Conservation (phyloP, 2,113 vertebrate species). For the Eptatretus burgeri region DNA sequence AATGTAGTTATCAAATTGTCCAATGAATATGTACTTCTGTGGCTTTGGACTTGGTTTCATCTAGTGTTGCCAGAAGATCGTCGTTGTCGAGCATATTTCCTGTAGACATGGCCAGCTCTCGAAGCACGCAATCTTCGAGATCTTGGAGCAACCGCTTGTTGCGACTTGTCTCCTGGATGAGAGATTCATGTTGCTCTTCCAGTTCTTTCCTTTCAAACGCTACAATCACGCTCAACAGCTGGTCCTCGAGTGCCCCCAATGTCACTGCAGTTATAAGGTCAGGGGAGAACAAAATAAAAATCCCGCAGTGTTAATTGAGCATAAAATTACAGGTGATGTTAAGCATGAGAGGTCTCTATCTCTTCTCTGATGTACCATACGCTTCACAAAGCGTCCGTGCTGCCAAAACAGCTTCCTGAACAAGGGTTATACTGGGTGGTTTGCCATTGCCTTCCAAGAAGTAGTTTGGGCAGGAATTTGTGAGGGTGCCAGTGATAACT, state of each 20-base stretch:
- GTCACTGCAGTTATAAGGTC: slow-evolving; percentile 31
- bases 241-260: slow-evolving; percentile 65
- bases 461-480: too few relatives aligned
- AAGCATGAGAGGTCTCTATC: too few relatives aligned
- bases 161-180: slow-evolving; percentile 68
- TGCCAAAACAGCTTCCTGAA: too few relatives aligned
- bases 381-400: too few relatives aligned
- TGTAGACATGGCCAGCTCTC: slow-evolving; percentile 49
- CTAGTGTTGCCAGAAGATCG: slow-evolving; percentile 51
- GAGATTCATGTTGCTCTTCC: slow-evolving; percentile 47
- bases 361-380: too few relatives aligned
- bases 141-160: slow-evolving; percentile 70
- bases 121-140: slow-evolving; percentile 57
- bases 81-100: slow-evolving; percentile 88
- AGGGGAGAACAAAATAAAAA: background rate
- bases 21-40: slow-evolving; percentile 27
- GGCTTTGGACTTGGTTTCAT: slow-evolving; percentile 66
- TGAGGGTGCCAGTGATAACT: too few relatives aligned
- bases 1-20: background rate
- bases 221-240: slow-evolving; percentile 60
- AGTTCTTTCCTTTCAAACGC: slow-evolving; percentile 48
- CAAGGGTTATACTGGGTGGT: background rate
- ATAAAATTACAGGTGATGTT: too few relatives aligned
- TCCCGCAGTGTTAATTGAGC: background rate
- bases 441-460: background rate